These are phyloP conservation scores for Lagocephalus sceleratus DNA, from an alignment of 2,797 vertebrate genomes.

Conservation along the genomic window DNA sequence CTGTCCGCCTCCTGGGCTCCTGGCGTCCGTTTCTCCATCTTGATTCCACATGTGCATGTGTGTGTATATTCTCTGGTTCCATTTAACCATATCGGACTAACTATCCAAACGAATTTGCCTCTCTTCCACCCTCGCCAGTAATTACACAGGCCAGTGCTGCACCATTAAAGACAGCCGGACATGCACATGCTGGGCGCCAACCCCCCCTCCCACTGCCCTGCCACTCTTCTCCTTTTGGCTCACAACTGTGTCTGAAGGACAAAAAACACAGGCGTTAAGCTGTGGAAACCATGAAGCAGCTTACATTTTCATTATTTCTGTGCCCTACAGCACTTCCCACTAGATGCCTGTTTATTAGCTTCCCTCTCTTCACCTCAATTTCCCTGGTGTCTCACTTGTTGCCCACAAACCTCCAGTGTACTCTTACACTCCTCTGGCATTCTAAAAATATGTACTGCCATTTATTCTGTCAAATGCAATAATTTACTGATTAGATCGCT, in stretches of 20 bases:
- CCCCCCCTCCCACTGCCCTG: slow-evolving; percentile 4
- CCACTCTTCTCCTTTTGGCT: slow-evolving; percentile 29
- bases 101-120: slow-evolving; percentile 53
- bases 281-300: slow-evolving; percentile 32
- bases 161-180: slow-evolving; percentile 29
- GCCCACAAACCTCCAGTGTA: slow-evolving; percentile 12
- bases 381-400: slow-evolving; percentile 26
- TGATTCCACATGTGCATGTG: not conserved
- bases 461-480: too few relatives aligned
- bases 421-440: not conserved
- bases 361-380: slow-evolving; percentile 19
- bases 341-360: slow-evolving; percentile 47
- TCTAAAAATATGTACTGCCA: not conserved
- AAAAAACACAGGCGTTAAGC: slow-evolving; percentile 33
- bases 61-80: slow-evolving; percentile 22
- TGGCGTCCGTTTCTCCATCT: not conserved
- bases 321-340: slow-evolving; percentile 40
- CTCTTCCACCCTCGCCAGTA: slow-evolving; percentile 49
- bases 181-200: slow-evolving; percentile 4
- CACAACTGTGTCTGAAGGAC: slow-evolving; percentile 20
- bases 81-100: slow-evolving; percentile 47
- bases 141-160: slow-evolving; percentile 61
- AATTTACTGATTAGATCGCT: too few relatives aligned
- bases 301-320: slow-evolving; percentile 45
- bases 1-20: too few relatives aligned